phyloP scores from a whole-genome alignment of 2,797 vertebrate species.

The Gastrophryne carolinensis region DNA sequence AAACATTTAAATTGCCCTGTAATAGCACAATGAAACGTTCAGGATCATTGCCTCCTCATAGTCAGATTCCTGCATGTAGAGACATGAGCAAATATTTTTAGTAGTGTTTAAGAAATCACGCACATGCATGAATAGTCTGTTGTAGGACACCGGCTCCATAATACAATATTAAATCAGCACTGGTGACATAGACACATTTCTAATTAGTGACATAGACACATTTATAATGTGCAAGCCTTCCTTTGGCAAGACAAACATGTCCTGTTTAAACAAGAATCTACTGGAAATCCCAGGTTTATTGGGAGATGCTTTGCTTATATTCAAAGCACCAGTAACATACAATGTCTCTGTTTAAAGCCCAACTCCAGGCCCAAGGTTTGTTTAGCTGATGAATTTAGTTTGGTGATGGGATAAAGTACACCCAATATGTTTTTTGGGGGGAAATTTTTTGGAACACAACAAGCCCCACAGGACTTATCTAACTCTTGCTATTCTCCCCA shows the following conservation, averaged over 20 bases:
- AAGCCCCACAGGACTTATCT: too few species aligned
- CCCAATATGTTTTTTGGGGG: too few species aligned
- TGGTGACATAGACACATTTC: constrained; percentile 50
- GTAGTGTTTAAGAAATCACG: constrained; percentile 44
- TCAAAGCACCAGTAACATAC: too few species aligned
- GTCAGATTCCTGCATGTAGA: neutral
- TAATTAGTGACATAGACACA: constrained; percentile 50
- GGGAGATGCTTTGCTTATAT: too few species aligned
- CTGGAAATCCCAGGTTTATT: constrained; percentile 53
- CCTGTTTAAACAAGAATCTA: constrained; percentile 60
- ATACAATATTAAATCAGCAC: constrained; percentile 56
- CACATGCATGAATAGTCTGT: constrained; percentile 29
- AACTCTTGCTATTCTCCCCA: too few species aligned
- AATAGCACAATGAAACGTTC: constrained; percentile 13
- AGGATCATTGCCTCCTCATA: constrained; percentile 15
- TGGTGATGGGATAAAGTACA: too few species aligned
- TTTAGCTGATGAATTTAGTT: too few species aligned
- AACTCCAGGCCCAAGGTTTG: too few species aligned
- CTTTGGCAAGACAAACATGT: constrained; percentile 53
- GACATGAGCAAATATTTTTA: constrained; percentile 47
- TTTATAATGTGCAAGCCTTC: constrained; percentile 42
- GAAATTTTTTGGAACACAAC: too few species aligned
- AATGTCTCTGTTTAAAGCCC: too few species aligned
- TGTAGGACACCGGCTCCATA: constrained; percentile 44
- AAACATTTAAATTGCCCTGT: constrained; percentile 49